Base-by-base conservation (phyloP, 2,888 invertebrate species). In the Physocephala rufipes region DNA sequence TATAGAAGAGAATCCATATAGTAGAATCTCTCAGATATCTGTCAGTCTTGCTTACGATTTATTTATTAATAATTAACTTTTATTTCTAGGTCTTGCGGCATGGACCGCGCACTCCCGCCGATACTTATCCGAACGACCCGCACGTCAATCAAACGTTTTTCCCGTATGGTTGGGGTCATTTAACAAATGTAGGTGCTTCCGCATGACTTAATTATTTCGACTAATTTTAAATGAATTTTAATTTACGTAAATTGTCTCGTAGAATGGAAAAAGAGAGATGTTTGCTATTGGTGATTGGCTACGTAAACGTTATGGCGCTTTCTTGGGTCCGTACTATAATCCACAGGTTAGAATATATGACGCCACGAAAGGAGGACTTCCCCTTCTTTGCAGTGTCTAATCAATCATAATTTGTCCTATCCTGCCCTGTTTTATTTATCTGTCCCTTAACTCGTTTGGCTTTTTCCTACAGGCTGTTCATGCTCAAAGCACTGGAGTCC, bases 151-250 rank as follows among this genome's bases (percentile, higher is more conserved):
- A 90, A 75, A 88, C 89, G 16, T 89, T 90, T 81, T 90, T 90
- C 87, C 93, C 93, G 13, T 90, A 89, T 75, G 94, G 94, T 66
- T 93, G 91, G 90, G 94, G 93, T 66, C 93, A 94, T 82, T 85
- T 95, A 63, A 94, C 94, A 53, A 91, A 90, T 85, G 94, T 93
- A 87, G 88, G 88, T 81, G 64, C 45, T 61, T 12, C 53, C 49
- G 51, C 43, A 21, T 12, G n/a, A n/a, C n/a, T n/a, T 62, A 47
- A 24, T 43, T n/a, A 55, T 30, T n/a, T n/a, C n/a, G n/a, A n/a
- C n/a, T n/a, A n/a, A n/a, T n/a, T n/a, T 59, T 9, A 26, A 61
- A 61, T 9, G 3, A 15, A 47, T 28, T 4, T 24, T 55, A 53
- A 30, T 67, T 13, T 36, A n/a, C n/a, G n/a, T n/a, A n/a, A n/a